Evolutionary conservation across 1,140 invertebrate genomes (phyloP).

Genomic region (Heliothis subflexa): DNA sequence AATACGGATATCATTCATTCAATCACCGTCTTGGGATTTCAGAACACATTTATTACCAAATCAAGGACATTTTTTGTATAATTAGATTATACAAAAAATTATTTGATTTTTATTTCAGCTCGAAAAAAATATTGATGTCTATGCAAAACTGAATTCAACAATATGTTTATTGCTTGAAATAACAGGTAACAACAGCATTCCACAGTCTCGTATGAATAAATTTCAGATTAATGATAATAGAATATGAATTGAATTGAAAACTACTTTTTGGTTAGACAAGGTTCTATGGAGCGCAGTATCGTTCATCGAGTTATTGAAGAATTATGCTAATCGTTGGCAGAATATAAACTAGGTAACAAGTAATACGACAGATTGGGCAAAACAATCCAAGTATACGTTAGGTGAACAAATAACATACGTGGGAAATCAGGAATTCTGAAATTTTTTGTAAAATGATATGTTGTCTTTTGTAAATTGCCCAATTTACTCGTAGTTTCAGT

Average conservation of each 20-base stretch:
- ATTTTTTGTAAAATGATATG: too few species aligned
- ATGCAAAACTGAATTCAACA: neutral
- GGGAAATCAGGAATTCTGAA: neutral
- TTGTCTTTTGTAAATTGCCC: too few species aligned
- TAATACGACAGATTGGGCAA: constrained; percentile 58
- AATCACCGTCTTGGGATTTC: constrained; percentile 18
- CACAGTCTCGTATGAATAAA: constrained; percentile 11
- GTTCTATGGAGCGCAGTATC: constrained; percentile 46
- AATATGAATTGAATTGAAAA: constrained; percentile 37
- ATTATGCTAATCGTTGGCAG: constrained; percentile 62
- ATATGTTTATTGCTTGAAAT: neutral
- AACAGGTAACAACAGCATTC: constrained; percentile 17
- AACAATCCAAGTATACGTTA: constrained; percentile 29
- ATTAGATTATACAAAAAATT: too few species aligned
- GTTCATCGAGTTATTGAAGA: constrained; percentile 56
- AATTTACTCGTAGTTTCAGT: too few species aligned
- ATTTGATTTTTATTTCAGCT: neutral
- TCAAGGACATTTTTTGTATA: too few species aligned
- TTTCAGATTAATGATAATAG: constrained; percentile 9
- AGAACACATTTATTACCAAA: neutral
- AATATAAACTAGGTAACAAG: constrained; percentile 63
- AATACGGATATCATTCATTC: constrained; percentile 9
- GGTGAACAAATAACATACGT: neutral
- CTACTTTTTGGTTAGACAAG: constrained; percentile 25
- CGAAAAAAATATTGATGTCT: neutral